phyloP scores from a whole-genome alignment of 1,140 invertebrate species.

The Charaxes varanes region DNA sequence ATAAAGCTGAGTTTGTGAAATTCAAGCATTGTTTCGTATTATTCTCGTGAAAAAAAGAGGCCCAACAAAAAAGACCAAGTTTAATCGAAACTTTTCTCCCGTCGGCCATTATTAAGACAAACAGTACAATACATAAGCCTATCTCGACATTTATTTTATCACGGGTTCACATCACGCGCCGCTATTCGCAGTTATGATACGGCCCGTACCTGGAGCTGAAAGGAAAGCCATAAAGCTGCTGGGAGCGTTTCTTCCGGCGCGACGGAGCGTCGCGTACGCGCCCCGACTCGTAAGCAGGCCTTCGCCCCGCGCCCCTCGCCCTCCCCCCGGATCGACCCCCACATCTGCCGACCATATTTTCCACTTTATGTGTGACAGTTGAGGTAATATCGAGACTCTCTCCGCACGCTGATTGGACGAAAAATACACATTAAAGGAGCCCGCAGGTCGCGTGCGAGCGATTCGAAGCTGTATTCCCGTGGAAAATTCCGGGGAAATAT shows the following conservation, averaged over 20 bases:
- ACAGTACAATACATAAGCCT: conserved; percentile 74
- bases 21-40: conserved; percentile 6
- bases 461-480: conserved; percentile 72
- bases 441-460: conserved; percentile 66
- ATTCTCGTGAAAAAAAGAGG: conserved; percentile 26
- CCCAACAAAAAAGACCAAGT: conserved; percentile 40
- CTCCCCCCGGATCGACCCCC: conserved; percentile 34
- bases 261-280: conserved; percentile 69
- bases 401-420: conserved; percentile 74
- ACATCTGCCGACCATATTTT: conserved; percentile 76
- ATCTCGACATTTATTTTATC: conserved; percentile 74
- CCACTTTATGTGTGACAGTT: conserved; percentile 77
- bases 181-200: conserved; percentile 74
- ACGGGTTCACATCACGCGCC: conserved; percentile 72
- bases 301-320: conserved; percentile 25
- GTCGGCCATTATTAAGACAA: conserved; percentile 71
- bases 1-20: background rate
- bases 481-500: conserved; percentile 73
- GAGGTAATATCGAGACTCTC: conserved; percentile 75
- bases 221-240: conserved; percentile 75
- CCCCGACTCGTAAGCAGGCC: conserved; percentile 57
- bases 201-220: conserved; percentile 74
- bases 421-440: conserved; percentile 75
- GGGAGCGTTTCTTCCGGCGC: conserved; percentile 67
- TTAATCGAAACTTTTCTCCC: conserved; percentile 68